Evolutionary conservation across 2,113 vertebrate genomes (phyloP).

Genomic region (Antennarius striatus): DNA sequence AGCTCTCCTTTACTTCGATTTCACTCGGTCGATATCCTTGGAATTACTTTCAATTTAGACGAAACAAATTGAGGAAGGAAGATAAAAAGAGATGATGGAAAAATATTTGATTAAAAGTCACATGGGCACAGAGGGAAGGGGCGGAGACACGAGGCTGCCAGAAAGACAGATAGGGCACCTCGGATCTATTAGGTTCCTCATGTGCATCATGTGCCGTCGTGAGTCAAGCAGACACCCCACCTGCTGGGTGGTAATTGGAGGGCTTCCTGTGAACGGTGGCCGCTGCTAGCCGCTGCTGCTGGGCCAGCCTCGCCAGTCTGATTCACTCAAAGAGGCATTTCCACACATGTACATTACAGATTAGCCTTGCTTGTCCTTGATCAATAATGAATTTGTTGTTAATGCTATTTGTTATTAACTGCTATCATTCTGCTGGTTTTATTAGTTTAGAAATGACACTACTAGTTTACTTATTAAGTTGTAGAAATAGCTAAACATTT

Average conservation of each 20-base stretch:
- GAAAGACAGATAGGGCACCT: slow-evolving; percentile 30
- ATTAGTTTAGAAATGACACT: not conserved
- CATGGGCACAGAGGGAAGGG: slow-evolving; percentile 9
- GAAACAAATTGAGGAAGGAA: slow-evolving; percentile 27
- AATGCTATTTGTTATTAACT: not conserved
- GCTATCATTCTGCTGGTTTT: not conserved
- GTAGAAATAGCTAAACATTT: not conserved
- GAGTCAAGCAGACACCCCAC: slow-evolving; percentile 60
- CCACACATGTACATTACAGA: slow-evolving; percentile 29
- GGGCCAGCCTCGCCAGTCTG: slow-evolving; percentile 57
- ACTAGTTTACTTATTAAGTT: not conserved
- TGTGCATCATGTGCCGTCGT: slow-evolving; percentile 55
- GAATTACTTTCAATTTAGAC: slow-evolving; percentile 45
- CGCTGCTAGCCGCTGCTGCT: slow-evolving; percentile 56
- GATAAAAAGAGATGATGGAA: slow-evolving; percentile 27
- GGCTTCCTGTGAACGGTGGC: slow-evolving; percentile 66
- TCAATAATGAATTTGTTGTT: slow-evolving; percentile 10
- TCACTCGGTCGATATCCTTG: slow-evolving; percentile 35
- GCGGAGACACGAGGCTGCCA: slow-evolving; percentile 7
- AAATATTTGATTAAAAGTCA: slow-evolving; percentile 34
- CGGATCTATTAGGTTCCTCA: slow-evolving; percentile 37
- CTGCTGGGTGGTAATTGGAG: slow-evolving; percentile 73
- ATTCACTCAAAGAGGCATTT: slow-evolving; percentile 57
- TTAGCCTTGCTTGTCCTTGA: slow-evolving; percentile 27
- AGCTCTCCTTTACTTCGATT: slow-evolving; percentile 20